Percentiles rank a stretch among this genome's conserved stretches.
These are phyloP conservation scores for Nasonovia ribisnigri DNA, from an alignment of 2,888 invertebrate genomes.

Conservation along the genomic window DNA sequence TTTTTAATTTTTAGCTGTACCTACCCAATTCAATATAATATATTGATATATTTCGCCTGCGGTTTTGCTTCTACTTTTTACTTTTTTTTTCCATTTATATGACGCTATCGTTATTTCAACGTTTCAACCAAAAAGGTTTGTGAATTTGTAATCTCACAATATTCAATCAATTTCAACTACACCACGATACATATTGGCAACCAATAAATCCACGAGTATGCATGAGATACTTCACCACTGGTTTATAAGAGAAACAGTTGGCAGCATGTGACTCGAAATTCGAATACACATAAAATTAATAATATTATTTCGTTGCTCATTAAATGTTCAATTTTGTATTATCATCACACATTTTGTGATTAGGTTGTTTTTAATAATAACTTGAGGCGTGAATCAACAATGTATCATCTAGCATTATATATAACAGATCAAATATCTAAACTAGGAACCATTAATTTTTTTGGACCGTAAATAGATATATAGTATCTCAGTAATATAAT, in stretches of 20 bases:
- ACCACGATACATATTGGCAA: background rate
- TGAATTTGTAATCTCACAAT: background rate
- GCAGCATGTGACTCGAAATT: background rate
- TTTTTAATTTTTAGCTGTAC: too few relatives aligned
- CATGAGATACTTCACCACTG: background rate
- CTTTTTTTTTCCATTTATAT: background rate
- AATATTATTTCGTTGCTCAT: too few relatives aligned
- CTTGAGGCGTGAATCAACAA: too few relatives aligned
- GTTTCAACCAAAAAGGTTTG: background rate
- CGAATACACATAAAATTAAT: too few relatives aligned
- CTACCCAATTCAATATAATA: too few relatives aligned
- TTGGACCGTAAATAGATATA: background rate
- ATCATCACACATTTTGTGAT: too few relatives aligned
- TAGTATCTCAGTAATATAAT: background rate
- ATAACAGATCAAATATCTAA: background rate
- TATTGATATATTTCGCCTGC: background rate
- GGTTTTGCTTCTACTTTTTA: background rate
- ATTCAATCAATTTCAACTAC: background rate
- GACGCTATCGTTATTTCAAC: background rate
- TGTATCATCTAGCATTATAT: too few relatives aligned
- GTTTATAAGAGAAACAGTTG: background rate
- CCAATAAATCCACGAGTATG: background rate
- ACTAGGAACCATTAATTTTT: background rate
- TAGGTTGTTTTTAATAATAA: too few relatives aligned
- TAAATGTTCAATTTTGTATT: too few relatives aligned